Evolutionary conservation across 2,888 invertebrate genomes (phyloP).

Genomic region (Lycaena phlaeas): DNA sequence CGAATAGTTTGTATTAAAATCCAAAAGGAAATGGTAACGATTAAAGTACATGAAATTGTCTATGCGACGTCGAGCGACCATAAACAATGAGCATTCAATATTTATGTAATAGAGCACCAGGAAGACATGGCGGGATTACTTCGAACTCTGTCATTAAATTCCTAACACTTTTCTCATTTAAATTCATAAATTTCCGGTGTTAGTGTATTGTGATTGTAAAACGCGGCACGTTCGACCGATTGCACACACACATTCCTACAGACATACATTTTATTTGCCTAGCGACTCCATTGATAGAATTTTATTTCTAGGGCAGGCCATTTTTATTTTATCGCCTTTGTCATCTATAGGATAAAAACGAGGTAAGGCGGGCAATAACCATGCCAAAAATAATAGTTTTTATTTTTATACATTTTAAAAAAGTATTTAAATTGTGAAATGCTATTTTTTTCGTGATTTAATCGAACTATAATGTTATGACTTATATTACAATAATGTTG

Average conservation of each 20-base stretch:
- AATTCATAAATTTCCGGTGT: constrained; percentile 73
- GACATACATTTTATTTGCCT: constrained; percentile 31
- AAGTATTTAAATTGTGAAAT: no score
- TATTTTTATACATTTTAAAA: no score
- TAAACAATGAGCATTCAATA: constrained; percentile 52
- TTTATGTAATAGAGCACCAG: constrained; percentile 46
- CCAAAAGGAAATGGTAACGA: constrained; percentile 18
- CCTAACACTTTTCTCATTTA: constrained; percentile 70
- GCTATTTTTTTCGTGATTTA: no score
- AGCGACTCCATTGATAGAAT: constrained; percentile 11
- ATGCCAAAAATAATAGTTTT: no score
- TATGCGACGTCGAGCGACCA: constrained; percentile 29
- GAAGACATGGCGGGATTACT: constrained; percentile 42
- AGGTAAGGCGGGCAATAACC: no score
- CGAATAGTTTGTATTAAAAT: no score
- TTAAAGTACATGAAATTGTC: constrained; percentile 31
- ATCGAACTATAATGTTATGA: no score
- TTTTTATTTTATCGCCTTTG: constrained; percentile 13
- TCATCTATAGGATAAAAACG: no score
- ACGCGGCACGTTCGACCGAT: constrained; percentile 58
- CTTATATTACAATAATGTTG: no score
- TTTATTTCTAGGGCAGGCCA: background rate
- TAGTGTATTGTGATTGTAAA: constrained; percentile 47
- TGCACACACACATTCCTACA: constrained; percentile 45
- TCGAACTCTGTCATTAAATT: constrained; percentile 63